Evolutionary conservation across 2,113 vertebrate genomes (phyloP).

Genomic region (Drymodes brunneopygia): DNA sequence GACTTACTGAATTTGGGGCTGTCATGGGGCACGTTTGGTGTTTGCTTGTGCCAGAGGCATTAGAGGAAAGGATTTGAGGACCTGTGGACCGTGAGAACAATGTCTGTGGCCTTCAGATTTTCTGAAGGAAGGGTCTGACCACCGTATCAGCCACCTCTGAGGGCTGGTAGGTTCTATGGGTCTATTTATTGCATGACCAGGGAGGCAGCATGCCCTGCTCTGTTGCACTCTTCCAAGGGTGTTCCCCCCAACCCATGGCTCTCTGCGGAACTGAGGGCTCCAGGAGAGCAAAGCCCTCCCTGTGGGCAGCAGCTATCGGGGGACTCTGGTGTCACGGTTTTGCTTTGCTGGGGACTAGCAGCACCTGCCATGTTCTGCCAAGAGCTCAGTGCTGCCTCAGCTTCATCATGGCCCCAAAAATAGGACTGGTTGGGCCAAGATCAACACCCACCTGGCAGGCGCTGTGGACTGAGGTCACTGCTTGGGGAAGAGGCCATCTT

Average conservation of each 20-base stretch:
- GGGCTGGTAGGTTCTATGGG: not conserved
- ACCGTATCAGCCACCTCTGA: not conserved
- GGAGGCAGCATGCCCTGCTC: not conserved
- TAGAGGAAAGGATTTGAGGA: not conserved
- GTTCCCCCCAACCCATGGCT: not conserved
- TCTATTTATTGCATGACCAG: not conserved
- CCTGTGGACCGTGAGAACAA: not conserved
- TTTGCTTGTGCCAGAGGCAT: not conserved
- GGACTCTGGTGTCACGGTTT: not conserved
- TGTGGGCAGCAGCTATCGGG: accelerated
- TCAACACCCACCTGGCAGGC: constrained; percentile 39
- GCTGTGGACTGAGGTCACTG: not conserved
- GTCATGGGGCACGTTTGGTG: accelerated
- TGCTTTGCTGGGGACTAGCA: not conserved
- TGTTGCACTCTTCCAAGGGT: accelerated
- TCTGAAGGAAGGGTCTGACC: not conserved
- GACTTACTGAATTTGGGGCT: not conserved
- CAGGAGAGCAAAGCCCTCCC: not conserved
- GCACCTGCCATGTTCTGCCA: not conserved
- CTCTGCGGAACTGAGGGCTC: not conserved
- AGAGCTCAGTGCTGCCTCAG: not conserved
- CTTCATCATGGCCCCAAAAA: not conserved
- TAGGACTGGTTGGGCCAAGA: not conserved
- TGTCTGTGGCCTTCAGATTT: not conserved
- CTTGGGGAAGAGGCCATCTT: not conserved